A percentile compares a stretch with the other conserved stretches of the same genome.
Conservation (phyloP, 2,113 vertebrate species). For the Gymnorhina tibicen region DNA sequence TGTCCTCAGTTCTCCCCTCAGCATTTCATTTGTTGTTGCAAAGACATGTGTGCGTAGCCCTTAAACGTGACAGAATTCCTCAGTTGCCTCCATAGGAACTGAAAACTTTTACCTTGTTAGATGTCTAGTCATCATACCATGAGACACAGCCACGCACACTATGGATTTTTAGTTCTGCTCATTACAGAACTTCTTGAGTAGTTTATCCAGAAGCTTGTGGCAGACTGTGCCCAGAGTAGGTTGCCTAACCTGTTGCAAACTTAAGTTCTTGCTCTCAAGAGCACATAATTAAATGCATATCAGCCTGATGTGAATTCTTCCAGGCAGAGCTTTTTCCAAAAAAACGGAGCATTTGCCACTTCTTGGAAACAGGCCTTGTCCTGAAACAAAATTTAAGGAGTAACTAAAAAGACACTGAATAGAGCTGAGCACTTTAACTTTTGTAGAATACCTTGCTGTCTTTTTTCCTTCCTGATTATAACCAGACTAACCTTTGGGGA, state of each 20-base stretch:
- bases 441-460: background rate
- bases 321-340: background rate
- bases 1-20: background rate
- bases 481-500: conserved; percentile 28
- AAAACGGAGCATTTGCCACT: background rate
- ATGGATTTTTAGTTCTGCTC: background rate
- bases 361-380: background rate
- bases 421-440: background rate
- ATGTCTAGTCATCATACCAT: background rate
- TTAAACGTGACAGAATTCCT: background rate
- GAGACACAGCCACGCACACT: fast-evolving
- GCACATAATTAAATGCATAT: background rate
- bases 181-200: background rate
- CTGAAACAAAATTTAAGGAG: background rate
- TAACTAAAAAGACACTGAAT: background rate
- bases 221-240: background rate
- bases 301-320: background rate
- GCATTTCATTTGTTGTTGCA: background rate
- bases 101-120: background rate
- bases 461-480: conserved; percentile 31
- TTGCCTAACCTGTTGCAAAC: background rate
- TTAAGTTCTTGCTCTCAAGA: background rate
- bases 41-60: background rate
- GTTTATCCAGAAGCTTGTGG: background rate
- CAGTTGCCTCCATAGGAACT: background rate